Percentiles rank a stretch among this genome's conserved stretches.
These are phyloP conservation scores for Clivina fossor DNA, from an alignment of 2,888 invertebrate species.

Conservation along the genomic window DNA sequence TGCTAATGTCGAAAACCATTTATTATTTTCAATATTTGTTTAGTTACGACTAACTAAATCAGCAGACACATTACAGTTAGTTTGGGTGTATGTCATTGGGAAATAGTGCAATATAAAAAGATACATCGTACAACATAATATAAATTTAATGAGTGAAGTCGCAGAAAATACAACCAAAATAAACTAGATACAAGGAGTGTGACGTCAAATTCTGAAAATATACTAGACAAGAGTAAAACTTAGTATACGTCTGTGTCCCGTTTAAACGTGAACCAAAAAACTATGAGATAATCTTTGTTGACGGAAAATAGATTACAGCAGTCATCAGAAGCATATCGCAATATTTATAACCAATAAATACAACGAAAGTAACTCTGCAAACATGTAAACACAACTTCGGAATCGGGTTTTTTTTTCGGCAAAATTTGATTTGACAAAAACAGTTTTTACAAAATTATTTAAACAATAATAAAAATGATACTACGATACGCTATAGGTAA, in stretches of 20 bases:
- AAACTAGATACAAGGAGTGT: constrained; percentile 20
- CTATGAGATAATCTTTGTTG: constrained; percentile 22
- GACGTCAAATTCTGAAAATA: constrained; percentile 33
- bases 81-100: too few relatives aligned
- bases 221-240: constrained; percentile 10
- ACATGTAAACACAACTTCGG: constrained; percentile 18
- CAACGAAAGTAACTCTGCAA: neutral
- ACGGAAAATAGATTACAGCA: constrained; percentile 12
- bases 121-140: too few relatives aligned
- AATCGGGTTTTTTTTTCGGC: constrained; percentile 3
- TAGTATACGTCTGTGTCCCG: constrained; percentile 18
- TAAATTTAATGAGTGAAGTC: too few relatives aligned
- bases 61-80: too few relatives aligned
- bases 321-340: neutral
- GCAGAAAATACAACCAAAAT: constrained; percentile 27
- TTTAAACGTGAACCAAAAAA: constrained; percentile 19
- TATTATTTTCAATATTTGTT: too few relatives aligned
- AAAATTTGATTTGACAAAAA: too few relatives aligned
- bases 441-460: too few relatives aligned
- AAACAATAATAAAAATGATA: constrained; percentile 20
- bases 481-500: constrained; percentile 31
- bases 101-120: too few relatives aligned
- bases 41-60: too few relatives aligned
- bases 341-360: neutral
- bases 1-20: too few relatives aligned